A percentile compares a stretch with the other conserved stretches of the same genome.
phyloP scores from a whole-genome alignment of 2,113 vertebrate species.

The Laticauda colubrina region DNA sequence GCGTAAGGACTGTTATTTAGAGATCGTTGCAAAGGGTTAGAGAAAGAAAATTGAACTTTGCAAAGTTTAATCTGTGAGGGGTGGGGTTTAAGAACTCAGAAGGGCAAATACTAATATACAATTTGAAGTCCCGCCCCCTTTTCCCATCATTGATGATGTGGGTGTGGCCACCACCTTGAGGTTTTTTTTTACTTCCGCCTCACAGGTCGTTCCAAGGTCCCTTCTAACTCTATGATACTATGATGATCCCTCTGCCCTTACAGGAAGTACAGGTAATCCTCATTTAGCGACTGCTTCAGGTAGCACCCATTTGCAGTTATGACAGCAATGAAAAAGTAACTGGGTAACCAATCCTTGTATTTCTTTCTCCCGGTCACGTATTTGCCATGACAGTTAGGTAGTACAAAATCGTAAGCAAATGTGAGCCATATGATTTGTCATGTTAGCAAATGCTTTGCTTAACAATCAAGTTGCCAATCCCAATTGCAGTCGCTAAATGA shows the following conservation, averaged over 20 bases:
- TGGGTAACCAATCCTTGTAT: background rate
- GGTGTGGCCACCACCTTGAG: background rate
- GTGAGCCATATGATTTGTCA: background rate
- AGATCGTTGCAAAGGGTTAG: background rate
- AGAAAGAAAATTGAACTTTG: background rate
- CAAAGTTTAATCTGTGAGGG: background rate
- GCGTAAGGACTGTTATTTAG: background rate
- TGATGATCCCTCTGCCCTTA: background rate
- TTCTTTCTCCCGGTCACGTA: background rate
- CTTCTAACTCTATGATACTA: background rate
- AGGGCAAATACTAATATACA: background rate
- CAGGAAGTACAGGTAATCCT: background rate
- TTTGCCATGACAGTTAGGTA: background rate
- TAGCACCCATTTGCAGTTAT: background rate
- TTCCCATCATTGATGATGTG: background rate
- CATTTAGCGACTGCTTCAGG: background rate
- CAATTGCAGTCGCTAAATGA: background rate
- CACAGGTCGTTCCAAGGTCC: background rate
- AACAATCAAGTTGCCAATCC: background rate
- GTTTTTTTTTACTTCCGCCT: background rate
- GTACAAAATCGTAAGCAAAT: background rate
- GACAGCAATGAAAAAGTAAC: background rate
- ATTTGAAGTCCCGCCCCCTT: background rate
- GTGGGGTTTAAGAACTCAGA: background rate
- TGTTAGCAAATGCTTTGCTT: background rate